Evolutionary conservation across 2,797 vertebrate genomes (phyloP), one percentile per base, ranked within the genome.

Genomic region (Channa striata): DNA sequence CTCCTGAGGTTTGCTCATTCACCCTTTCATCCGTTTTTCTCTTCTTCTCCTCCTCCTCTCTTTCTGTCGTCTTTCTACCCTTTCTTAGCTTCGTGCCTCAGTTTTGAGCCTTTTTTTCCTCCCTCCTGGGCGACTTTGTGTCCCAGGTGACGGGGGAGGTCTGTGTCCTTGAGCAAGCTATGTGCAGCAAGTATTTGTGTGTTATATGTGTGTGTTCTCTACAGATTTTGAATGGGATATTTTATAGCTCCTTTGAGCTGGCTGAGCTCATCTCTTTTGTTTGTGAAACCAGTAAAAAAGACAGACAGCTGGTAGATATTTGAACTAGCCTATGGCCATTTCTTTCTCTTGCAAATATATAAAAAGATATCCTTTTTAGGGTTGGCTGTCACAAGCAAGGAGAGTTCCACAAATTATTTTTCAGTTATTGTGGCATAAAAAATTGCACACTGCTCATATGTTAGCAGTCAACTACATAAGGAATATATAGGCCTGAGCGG

Each of bases 111-210:
- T 16, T 12, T 61, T 46, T 61, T 36, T 21, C 58, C n/a, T 47
- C 51, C 58, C 48, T 65, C 70, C 69, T 37, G 14, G 6, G 25
- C 2, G 61, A 65, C 70, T 81, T 87, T 49, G 62, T 71, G 80
- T 89, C 90, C 85, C 83, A 54, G 81, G 73, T 84, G 89, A 87
- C 76, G 52, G 30, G 77, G 59, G 50, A 59, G 59, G 78, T 70
- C 77, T 70, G 57, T 86, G 86, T 80, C 92, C 89, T 91, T 91
- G 89, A 91, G 83, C 78, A 17, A 19, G 52, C 81, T 78, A 64
- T 17, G 19, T 78, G 73, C 73, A 77, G 77, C 74, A 71, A 56
- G 86, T 87, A 84, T 80, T 61, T 21, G 48, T 68, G 54, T 60
- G 25, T 36, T 79, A 6, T 25, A 33, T 59, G 50, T 56, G 30